A percentile compares a stretch with the other conserved stretches of the same genome.
Conservation (phyloP, 2,113 vertebrate genomes). For the Muscicapa adusta region DNA sequence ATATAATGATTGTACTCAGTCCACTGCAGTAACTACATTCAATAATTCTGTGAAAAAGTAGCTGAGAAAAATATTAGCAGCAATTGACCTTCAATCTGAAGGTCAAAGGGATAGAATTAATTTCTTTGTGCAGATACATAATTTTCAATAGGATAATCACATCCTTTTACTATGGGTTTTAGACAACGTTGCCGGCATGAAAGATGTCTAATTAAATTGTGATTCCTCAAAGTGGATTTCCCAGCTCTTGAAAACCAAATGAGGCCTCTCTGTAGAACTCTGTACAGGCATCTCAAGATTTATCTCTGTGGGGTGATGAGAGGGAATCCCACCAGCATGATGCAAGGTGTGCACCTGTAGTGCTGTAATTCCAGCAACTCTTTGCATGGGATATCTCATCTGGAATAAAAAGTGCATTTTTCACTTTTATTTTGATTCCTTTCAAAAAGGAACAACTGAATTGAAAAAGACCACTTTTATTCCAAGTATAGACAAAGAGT, state of each 20-base stretch:
- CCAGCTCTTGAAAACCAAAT: neutral
- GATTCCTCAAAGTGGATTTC: neutral
- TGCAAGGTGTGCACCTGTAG: fast-evolving
- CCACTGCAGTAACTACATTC: neutral
- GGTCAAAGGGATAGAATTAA: neutral
- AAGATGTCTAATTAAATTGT: neutral
- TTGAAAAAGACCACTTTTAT: neutral
- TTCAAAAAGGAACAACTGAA: neutral
- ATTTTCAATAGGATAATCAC: neutral
- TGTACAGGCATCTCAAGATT: neutral
- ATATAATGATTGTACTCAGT: neutral
- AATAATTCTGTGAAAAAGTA: neutral
- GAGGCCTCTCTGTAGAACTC: neutral
- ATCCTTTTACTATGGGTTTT: neutral
- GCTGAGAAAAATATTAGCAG: neutral
- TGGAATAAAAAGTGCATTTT: neutral
- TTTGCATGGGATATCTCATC: neutral
- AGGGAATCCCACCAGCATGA: neutral
- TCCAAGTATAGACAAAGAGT: neutral
- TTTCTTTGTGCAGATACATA: neutral
- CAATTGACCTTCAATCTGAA: neutral
- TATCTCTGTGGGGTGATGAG: neutral
- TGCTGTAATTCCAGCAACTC: neutral
- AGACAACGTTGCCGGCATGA: neutral
- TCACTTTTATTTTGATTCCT: neutral